phyloP scores from a whole-genome alignment of 2,113 vertebrate genomes.

The Colaptes auratus region DNA sequence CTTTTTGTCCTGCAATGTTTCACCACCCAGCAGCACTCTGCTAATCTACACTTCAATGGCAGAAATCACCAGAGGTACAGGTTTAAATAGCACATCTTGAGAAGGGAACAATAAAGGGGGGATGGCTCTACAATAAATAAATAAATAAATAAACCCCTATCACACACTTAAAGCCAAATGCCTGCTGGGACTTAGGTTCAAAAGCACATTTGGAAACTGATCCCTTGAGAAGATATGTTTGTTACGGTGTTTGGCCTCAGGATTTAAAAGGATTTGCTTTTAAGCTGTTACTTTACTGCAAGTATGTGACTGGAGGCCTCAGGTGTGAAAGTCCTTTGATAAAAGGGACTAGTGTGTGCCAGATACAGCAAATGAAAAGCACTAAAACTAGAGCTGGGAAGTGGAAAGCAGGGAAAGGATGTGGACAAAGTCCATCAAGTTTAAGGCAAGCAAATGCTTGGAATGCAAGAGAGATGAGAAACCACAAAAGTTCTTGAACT shows the following conservation, averaged over 20 bases:
- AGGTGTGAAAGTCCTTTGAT: slow-evolving; percentile 77
- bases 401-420: not conserved
- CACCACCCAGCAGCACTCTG: not conserved
- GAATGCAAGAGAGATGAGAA: slow-evolving; percentile 19
- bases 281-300: slow-evolving; percentile 65
- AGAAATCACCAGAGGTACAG: slow-evolving; percentile 17
- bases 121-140: slow-evolving; percentile 26
- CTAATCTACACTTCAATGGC: slow-evolving; percentile 1
- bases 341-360: slow-evolving; percentile 42
- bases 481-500: slow-evolving; percentile 41
- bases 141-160: slow-evolving; percentile 19
- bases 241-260: slow-evolving; percentile 62
- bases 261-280: slow-evolving; percentile 72
- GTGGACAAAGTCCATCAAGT: slow-evolving; percentile 38
- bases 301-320: slow-evolving; percentile 65
- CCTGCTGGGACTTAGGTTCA: slow-evolving; percentile 67
- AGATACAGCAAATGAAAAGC: slow-evolving; percentile 10
- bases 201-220: slow-evolving; percentile 52
- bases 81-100: not conserved
- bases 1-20: slow-evolving; percentile 48
- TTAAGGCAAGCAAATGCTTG: slow-evolving; percentile 58
- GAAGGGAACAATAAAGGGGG: not conserved
- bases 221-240: slow-evolving; percentile 53
- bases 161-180: slow-evolving; percentile 25
- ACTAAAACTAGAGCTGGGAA: slow-evolving; percentile 24